A percentile compares a stretch with the other conserved stretches of the same genome.
Evolutionary conservation across 1,140 invertebrate species (phyloP).

Genomic region (Euglossa dilemma): DNA sequence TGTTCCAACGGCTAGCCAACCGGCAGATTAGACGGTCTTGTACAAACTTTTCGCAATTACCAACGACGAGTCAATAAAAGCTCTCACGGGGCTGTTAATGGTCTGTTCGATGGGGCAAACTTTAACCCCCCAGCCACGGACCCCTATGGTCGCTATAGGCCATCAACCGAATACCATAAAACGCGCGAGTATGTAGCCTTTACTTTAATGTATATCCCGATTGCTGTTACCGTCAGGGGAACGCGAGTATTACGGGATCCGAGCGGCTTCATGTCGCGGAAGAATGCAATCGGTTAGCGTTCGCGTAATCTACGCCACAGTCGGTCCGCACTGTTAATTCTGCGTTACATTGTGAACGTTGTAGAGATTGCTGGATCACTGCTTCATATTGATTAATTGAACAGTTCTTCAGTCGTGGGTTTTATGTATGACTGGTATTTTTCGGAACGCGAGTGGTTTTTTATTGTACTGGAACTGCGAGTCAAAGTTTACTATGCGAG

Average conservation of each 20-base stretch:
- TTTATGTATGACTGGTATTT: no score
- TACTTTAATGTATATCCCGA: conserved; percentile 37
- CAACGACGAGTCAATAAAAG: conserved; percentile 31
- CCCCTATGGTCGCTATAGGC: neutral
- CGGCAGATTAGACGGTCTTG: conserved; percentile 8
- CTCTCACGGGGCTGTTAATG: conserved; percentile 24
- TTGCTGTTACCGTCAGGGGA: conserved; percentile 25
- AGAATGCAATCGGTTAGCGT: conserved; percentile 35
- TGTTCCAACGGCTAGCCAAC: neutral
- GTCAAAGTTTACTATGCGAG: no score
- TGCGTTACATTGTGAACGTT: conserved; percentile 5
- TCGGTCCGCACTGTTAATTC: conserved; percentile 24
- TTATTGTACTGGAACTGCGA: no score
- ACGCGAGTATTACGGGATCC: conserved; percentile 25
- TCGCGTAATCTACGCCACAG: conserved; percentile 3
- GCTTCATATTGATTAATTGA: conserved; percentile 15
- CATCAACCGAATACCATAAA: conserved; percentile 29
- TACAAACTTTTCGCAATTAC: conserved; percentile 38
- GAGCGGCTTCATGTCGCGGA: conserved; percentile 30
- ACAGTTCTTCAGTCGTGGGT: no score
- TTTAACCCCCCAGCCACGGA: neutral
- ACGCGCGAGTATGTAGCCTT: conserved; percentile 22
- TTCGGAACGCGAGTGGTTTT: no score
- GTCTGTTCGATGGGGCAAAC: conserved; percentile 28
- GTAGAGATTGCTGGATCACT: neutral